Evolutionary conservation across 2,113 vertebrate genomes (phyloP).

Genomic region (Atlantisia rogersi): DNA sequence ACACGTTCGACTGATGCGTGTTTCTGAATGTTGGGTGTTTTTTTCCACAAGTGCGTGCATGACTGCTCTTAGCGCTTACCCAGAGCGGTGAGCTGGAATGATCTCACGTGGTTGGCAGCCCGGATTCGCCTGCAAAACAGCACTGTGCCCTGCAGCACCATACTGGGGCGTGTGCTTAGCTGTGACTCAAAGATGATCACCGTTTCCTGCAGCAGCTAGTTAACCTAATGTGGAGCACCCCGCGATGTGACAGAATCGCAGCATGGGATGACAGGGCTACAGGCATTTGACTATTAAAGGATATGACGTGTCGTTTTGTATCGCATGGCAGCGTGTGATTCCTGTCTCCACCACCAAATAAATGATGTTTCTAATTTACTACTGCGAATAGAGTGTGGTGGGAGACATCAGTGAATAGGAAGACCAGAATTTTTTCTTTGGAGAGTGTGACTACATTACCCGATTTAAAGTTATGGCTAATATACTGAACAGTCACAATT

Average conservation of each 20-base stretch:
- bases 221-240: neutral
- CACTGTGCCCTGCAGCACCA: neutral
- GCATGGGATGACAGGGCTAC: neutral
- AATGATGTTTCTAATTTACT: neutral
- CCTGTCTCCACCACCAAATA: neutral
- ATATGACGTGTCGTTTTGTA: neutral
- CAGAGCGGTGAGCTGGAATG: neutral
- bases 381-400: neutral
- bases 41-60: neutral
- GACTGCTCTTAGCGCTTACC: neutral
- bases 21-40: neutral
- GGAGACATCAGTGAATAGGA: neutral
- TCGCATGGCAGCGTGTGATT: neutral
- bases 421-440: neutral
- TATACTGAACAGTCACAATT: neutral
- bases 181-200: slow-evolving; percentile 35
- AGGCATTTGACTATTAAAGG: neutral
- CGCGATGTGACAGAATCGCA: neutral
- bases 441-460: neutral
- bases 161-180: neutral
- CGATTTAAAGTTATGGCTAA: neutral
- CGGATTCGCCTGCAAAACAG: slow-evolving; percentile 8
- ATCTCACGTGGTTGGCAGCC: slow-evolving; percentile 20
- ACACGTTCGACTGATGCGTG: neutral
- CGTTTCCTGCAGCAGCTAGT: slow-evolving; percentile 39